A percentile compares a stretch with the other conserved stretches of the same genome.
Conservation (phyloP, 2,797 vertebrate genomes). For the Bovichtus variegatus region DNA sequence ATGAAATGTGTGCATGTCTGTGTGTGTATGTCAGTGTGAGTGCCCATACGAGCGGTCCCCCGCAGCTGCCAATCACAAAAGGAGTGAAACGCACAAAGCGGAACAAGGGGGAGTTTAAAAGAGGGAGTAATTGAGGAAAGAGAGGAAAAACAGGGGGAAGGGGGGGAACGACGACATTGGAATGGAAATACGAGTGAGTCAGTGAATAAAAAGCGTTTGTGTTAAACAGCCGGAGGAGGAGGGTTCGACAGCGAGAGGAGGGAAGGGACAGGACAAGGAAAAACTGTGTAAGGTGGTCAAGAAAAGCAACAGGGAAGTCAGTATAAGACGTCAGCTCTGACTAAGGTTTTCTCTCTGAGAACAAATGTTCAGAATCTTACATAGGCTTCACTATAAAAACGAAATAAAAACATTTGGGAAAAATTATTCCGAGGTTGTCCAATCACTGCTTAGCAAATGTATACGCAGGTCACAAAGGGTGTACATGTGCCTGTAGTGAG, state of each 20-base stretch:
- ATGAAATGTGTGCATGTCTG: slow-evolving; percentile 23
- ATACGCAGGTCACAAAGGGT: neutral
- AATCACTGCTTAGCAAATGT: neutral
- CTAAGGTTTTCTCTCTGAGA: slow-evolving; percentile 9
- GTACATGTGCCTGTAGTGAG: neutral
- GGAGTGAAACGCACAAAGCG: slow-evolving; percentile 24
- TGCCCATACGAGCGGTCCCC: neutral
- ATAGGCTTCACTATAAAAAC: neutral
- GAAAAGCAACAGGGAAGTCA: slow-evolving; percentile 22
- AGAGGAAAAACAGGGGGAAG: slow-evolving; percentile 21
- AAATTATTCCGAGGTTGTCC: neutral
- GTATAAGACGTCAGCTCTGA: slow-evolving; percentile 11
- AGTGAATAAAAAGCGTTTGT: slow-evolving; percentile 55
- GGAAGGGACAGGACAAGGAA: slow-evolving; percentile 36
- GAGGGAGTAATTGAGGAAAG: slow-evolving; percentile 28
- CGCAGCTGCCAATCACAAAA: slow-evolving; percentile 63
- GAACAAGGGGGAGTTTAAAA: slow-evolving; percentile 24
- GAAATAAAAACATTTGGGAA: neutral
- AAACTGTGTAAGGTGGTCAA: slow-evolving; percentile 48
- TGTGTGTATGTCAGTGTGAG: slow-evolving; percentile 11
- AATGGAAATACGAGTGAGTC: slow-evolving; percentile 66
- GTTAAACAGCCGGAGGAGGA: slow-evolving; percentile 33
- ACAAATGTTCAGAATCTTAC: slow-evolving; percentile 6
- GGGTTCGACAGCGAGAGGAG: slow-evolving; percentile 23
- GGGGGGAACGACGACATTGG: neutral